Conservation (phyloP, 2,888 invertebrate genomes). For the Tenodera sinensis region DNA sequence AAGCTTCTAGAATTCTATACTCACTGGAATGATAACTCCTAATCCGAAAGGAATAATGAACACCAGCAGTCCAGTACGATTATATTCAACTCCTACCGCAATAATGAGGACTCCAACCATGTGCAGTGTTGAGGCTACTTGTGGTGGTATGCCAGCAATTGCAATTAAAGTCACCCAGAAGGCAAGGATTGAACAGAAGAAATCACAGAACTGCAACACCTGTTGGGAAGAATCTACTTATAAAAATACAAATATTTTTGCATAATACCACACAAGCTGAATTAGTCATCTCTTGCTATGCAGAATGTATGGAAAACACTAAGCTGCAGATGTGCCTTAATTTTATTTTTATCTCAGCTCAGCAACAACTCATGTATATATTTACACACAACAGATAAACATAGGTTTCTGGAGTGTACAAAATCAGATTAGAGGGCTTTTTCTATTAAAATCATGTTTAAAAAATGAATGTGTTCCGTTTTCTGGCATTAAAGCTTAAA, state of each 20-base stretch:
- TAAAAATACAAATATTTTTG: not conserved
- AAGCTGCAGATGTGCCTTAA: too few relatives aligned
- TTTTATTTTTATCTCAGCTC: too few relatives aligned
- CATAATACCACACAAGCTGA: not conserved
- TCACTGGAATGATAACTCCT: constrained; percentile 42
- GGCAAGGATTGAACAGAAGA: constrained; percentile 54
- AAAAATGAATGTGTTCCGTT: too few relatives aligned
- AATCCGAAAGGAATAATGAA: constrained; percentile 49
- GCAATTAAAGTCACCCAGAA: constrained; percentile 58
- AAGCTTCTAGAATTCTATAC: constrained; percentile 17
- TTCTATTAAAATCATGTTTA: too few relatives aligned
- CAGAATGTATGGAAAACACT: too few relatives aligned
- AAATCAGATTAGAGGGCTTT: too few relatives aligned
- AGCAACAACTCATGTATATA: too few relatives aligned
- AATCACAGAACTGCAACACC: constrained; percentile 56
- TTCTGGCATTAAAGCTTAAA: too few relatives aligned
- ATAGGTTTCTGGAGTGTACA: too few relatives aligned
- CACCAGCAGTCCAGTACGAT: constrained; percentile 49
- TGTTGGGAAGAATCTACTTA: constrained; percentile 33
- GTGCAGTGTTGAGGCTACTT: constrained; percentile 47
- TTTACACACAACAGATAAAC: too few relatives aligned
- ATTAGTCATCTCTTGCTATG: not conserved
- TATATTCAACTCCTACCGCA: constrained; percentile 52
- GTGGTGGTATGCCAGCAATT: constrained; percentile 48
- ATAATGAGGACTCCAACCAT: constrained; percentile 53